phyloP scores from a whole-genome alignment of 2,888 invertebrate genomes.

The Brenthis ino region DNA sequence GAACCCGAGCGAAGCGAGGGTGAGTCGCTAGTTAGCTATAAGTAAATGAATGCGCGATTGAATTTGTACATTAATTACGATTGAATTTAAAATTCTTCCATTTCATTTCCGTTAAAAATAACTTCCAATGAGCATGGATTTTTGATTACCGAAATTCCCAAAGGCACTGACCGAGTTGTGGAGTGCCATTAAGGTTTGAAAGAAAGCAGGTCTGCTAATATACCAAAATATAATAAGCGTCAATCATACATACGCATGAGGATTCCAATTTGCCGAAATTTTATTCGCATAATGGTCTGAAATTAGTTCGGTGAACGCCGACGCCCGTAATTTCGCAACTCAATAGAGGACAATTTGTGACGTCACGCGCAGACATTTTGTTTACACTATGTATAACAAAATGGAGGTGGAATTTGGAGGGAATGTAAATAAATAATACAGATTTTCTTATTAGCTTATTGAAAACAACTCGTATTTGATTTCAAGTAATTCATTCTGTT shows the following conservation, averaged over 20 bases:
- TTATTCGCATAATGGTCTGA: conserved; percentile 46
- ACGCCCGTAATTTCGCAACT: conserved; percentile 72
- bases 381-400: conserved; percentile 41
- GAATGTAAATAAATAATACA: conserved; percentile 8
- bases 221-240: conserved; percentile 14
- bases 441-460: background rate
- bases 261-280: conserved; percentile 36
- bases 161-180: background rate
- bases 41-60: too few species aligned
- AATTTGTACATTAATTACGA: too few species aligned
- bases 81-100: too few species aligned
- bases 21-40: too few species aligned
- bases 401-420: conserved; percentile 35
- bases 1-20: too few species aligned
- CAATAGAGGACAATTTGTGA: conserved; percentile 78
- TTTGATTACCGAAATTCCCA: background rate
- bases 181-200: background rate
- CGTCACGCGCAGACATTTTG: conserved; percentile 71
- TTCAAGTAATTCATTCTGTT: background rate
- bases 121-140: too few species aligned
- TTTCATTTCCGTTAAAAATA: too few species aligned
- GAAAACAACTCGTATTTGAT: background rate
- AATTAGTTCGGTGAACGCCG: conserved; percentile 66
- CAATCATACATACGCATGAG: conserved; percentile 23
- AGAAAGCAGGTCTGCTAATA: background rate